These are phyloP conservation scores for Hemiscyllium ocellatum DNA, from an alignment of 2,113 vertebrate species.

Conservation along the genomic window DNA sequence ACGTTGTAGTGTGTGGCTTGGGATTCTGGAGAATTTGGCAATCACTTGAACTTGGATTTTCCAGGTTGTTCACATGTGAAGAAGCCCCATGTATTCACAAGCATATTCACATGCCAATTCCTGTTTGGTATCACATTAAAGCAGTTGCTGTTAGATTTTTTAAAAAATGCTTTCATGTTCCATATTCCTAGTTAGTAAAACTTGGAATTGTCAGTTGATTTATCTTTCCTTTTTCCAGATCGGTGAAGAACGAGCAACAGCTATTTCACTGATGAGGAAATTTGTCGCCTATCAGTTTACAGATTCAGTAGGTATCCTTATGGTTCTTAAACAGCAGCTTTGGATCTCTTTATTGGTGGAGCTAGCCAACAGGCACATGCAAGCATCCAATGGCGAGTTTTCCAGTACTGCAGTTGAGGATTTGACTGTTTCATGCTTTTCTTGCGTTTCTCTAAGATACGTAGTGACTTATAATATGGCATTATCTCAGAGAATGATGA, in stretches of 20 bases:
- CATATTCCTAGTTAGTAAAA: background rate
- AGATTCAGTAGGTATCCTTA: conserved; percentile 65
- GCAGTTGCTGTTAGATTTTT: background rate
- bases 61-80: background rate
- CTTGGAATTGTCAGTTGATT: too few species aligned
- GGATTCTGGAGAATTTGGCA: background rate
- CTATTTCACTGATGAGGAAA: conserved; percentile 88
- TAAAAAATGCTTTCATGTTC: background rate
- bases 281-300: conserved; percentile 97
- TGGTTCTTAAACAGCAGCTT: background rate
- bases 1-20: background rate
- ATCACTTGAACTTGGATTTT: background rate
- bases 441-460: background rate
- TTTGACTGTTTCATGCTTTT: background rate
- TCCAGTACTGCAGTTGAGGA: background rate
- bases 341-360: background rate
- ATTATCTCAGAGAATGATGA: background rate
- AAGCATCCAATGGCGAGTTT: background rate
- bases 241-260: conserved; percentile 81
- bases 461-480: background rate
- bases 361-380: background rate
- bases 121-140: background rate
- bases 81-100: background rate
- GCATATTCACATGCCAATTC: background rate
- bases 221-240: conserved; percentile 59